Percentiles rank a stretch among this genome's conserved stretches.
These are phyloP conservation scores for Neogobius melanostomus DNA, from an alignment of 2,113 vertebrate genomes.

Conservation along the genomic window DNA sequence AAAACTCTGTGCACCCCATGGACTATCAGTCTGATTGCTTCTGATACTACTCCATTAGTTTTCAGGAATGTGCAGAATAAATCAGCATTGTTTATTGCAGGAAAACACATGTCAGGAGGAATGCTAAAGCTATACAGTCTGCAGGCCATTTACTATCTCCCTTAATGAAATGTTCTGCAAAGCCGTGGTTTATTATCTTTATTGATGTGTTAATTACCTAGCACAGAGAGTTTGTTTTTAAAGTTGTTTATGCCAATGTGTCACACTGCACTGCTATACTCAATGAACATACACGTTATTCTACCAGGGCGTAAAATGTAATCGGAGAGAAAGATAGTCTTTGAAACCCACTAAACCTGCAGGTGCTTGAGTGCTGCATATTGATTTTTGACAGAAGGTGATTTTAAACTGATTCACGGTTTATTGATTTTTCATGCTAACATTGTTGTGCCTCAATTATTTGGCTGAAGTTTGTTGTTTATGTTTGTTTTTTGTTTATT, in stretches of 20 bases:
- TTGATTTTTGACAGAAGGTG: too few relatives aligned
- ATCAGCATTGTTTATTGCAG: not conserved
- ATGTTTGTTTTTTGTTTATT: too few relatives aligned
- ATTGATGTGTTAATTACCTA: conserved; percentile 1
- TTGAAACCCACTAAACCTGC: too few relatives aligned
- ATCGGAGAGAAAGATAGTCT: not conserved
- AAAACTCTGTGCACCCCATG: too few relatives aligned
- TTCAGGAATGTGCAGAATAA: not conserved
- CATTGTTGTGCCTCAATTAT: not conserved
- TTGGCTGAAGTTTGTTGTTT: not conserved
- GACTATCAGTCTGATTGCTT: not conserved
- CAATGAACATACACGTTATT: not conserved
- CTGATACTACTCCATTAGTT: not conserved
- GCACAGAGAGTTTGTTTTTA: not conserved
- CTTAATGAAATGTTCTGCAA: not conserved
- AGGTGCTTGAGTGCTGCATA: not conserved
- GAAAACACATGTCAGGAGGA: not conserved
- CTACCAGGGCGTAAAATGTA: not conserved
- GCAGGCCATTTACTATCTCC: not conserved
- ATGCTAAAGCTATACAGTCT: not conserved
- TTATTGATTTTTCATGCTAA: not conserved
- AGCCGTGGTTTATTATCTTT: not conserved
- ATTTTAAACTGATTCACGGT: not conserved
- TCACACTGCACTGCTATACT: not conserved
- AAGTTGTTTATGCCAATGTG: not conserved